Percentiles rank a stretch among this genome's conserved stretches.
These are phyloP conservation scores for Aramus guarauna DNA, from an alignment of 2,113 vertebrate genomes.

Conservation along the genomic window DNA sequence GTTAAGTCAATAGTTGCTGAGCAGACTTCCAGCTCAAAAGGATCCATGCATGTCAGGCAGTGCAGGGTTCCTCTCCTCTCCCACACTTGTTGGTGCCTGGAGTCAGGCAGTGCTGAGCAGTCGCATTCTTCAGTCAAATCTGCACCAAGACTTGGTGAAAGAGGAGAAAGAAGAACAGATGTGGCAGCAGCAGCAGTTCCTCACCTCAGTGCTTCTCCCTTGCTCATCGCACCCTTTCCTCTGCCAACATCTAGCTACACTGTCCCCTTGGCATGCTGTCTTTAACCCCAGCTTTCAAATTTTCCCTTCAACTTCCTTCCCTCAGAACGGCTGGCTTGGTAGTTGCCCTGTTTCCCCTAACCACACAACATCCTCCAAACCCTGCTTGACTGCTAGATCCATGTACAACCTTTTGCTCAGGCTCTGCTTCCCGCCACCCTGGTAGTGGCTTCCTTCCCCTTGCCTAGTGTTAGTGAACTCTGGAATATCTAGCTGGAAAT, in stretches of 20 bases:
- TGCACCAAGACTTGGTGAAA: not conserved
- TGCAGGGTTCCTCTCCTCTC: accelerated
- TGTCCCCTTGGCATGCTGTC: not conserved
- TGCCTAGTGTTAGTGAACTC: not conserved
- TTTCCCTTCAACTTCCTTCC: not conserved
- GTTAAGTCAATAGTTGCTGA: not conserved
- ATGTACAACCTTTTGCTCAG: not conserved
- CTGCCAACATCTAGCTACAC: not conserved
- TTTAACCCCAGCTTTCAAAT: not conserved
- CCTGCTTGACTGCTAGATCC: not conserved
- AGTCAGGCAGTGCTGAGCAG: not conserved
- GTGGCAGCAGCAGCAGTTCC: not conserved
- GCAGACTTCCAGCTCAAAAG: not conserved
- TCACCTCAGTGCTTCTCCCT: not conserved
- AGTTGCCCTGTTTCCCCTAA: not conserved
- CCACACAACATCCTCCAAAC: not conserved
- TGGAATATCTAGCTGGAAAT: not conserved
- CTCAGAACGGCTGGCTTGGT: not conserved
- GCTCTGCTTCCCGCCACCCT: not conserved
- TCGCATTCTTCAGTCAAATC: not conserved
- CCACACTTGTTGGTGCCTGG: not conserved
- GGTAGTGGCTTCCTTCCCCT: not conserved
- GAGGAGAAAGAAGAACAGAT: not conserved
- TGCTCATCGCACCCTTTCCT: accelerated
- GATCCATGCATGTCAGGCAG: not conserved